Evolutionary conservation across 2,888 invertebrate genomes (phyloP).

Genomic region (Ormyrus rosae): DNA sequence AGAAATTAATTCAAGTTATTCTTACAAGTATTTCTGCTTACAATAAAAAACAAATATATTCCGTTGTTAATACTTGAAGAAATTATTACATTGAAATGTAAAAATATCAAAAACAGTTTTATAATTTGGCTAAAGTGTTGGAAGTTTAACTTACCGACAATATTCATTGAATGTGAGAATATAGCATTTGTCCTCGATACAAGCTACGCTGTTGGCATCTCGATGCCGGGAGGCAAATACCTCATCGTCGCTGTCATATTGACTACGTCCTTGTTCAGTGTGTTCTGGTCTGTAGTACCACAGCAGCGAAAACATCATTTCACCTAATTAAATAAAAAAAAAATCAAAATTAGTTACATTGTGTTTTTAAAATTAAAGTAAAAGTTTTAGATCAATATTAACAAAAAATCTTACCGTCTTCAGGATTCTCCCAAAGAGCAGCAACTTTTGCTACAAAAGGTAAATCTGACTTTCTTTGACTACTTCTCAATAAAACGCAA

Average conservation of each 20-base stretch:
- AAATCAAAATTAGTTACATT: too few species aligned
- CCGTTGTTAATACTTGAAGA: not conserved
- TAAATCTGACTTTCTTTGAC: slow-evolving; percentile 87
- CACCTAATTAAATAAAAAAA: slow-evolving; percentile 79
- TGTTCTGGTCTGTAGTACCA: slow-evolving; percentile 99
- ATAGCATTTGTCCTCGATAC: slow-evolving; percentile 98
- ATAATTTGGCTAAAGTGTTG: not conserved
- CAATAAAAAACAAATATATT: not conserved
- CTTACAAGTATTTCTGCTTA: not conserved
- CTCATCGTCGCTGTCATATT: slow-evolving; percentile 90
- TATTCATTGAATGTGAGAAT: slow-evolving; percentile 97
- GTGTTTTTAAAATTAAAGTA: not conserved
- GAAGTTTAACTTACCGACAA: slow-evolving; percentile 84
- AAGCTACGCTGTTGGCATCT: slow-evolving; percentile 96
- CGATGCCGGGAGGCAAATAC: slow-evolving; percentile 97
- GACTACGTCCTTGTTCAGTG: slow-evolving; percentile 91
- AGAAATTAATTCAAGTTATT: not conserved
- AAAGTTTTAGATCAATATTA: not conserved
- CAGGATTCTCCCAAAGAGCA: slow-evolving; percentile 95
- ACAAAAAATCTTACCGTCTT: slow-evolving; percentile 82
- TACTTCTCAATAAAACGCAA: slow-evolving; percentile 93
- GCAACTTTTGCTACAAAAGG: slow-evolving; percentile 97
- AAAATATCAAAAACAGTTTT: too few species aligned
- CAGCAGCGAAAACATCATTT: slow-evolving; percentile 97
- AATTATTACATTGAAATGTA: too few species aligned